These are phyloP conservation scores for Falcunculus frontatus DNA, from an alignment of 2,113 vertebrate genomes.

Conservation along the genomic window DNA sequence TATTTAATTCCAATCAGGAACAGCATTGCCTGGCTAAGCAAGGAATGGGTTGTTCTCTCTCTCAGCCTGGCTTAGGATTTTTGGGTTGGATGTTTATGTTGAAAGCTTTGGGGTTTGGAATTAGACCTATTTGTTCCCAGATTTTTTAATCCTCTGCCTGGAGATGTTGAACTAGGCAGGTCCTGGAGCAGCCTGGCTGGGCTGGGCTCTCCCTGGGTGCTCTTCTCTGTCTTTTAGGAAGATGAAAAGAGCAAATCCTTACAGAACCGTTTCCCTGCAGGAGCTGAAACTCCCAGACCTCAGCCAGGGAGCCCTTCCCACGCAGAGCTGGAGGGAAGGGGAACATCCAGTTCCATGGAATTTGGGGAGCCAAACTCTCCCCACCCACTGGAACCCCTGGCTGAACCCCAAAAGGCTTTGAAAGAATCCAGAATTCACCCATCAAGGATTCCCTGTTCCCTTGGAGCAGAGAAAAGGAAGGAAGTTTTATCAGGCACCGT, in stretches of 20 bases:
- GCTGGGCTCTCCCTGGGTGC: background rate
- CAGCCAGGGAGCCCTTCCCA: background rate
- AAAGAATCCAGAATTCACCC: background rate
- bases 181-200: background rate
- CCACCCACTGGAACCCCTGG: background rate
- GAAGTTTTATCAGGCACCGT: background rate
- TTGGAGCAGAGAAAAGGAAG: background rate
- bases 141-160: background rate
- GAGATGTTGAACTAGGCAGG: background rate
- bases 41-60: background rate
- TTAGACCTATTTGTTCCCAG: background rate
- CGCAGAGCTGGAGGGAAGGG: fast-evolving
- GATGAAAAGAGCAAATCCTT: background rate
- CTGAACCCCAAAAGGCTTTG: background rate
- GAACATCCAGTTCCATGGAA: fast-evolving
- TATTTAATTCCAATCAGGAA: background rate
- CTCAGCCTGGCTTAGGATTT: background rate
- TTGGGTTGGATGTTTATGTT: background rate
- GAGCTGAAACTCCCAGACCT: background rate
- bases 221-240: background rate
- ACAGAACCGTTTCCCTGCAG: fast-evolving
- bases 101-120: background rate
- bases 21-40: background rate
- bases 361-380: background rate
- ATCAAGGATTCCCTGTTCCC: background rate